Evolutionary conservation across 2,797 vertebrate species (phyloP).

Genomic region (Ctenopoma multispine): DNA sequence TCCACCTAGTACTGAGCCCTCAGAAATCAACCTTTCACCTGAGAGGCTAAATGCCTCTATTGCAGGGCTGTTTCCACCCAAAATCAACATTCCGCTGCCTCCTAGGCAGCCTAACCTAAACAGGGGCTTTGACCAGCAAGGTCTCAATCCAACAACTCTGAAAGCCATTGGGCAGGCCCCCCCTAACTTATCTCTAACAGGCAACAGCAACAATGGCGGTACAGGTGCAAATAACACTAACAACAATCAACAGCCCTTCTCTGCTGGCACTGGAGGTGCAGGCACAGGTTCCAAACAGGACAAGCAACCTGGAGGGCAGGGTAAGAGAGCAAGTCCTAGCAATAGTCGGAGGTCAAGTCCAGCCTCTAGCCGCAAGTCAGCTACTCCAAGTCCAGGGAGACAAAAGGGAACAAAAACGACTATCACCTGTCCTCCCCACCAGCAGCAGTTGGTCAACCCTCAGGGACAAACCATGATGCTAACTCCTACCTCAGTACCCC

Average conservation of each 20-base stretch:
- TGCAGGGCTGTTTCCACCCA: slow-evolving; percentile 97
- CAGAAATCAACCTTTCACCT: slow-evolving; percentile 98
- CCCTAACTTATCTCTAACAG: slow-evolving; percentile 85
- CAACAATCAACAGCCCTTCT: slow-evolving; percentile 81
- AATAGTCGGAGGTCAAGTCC: slow-evolving; percentile 95
- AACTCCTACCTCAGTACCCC: slow-evolving; percentile 84
- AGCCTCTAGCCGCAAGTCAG: slow-evolving; percentile 94
- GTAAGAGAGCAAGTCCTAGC: slow-evolving; percentile 95
- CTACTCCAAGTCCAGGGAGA: slow-evolving; percentile 95
- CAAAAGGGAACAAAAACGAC: slow-evolving; percentile 92
- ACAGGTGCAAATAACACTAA: slow-evolving; percentile 81
- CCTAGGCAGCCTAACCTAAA: slow-evolving; percentile 93
- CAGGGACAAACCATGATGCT: slow-evolving; percentile 88
- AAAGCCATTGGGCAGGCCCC: slow-evolving; percentile 99
- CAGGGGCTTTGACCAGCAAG: slow-evolving; percentile 98
- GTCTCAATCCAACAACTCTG: slow-evolving; percentile 97
- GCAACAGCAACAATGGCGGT: slow-evolving; percentile 83
- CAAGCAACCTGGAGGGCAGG: slow-evolving; percentile 88
- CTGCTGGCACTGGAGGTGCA: slow-evolving; percentile 82
- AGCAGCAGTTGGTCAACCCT: slow-evolving; percentile 86
- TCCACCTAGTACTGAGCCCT: slow-evolving; percentile 97
- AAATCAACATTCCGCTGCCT: slow-evolving; percentile 99
- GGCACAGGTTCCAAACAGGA: slow-evolving; percentile 88
- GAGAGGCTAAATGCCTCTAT: slow-evolving; percentile 99
- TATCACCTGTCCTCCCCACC: slow-evolving; percentile 86